A percentile compares a stretch with the other conserved stretches of the same genome.
Conservation (phyloP, 2,113 vertebrate genomes). For the Peromyscus maniculatus region DNA sequence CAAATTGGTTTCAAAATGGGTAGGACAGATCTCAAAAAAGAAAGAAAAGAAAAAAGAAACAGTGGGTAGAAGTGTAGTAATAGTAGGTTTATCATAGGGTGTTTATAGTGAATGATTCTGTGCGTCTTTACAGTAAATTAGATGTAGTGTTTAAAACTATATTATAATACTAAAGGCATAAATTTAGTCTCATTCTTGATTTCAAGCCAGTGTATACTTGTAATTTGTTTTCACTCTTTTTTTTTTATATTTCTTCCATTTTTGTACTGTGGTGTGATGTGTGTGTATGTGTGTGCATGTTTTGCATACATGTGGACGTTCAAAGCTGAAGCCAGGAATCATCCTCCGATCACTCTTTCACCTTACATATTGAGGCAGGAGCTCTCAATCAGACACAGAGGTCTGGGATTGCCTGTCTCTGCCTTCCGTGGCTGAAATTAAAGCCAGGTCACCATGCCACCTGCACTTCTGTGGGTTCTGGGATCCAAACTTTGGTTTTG, state of each 20-base stretch:
- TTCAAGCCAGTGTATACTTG: slow-evolving; percentile 2
- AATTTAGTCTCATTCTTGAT: background rate
- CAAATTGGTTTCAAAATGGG: background rate
- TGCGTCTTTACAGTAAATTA: background rate
- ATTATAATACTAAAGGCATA: slow-evolving; percentile 27
- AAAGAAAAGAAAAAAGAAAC: background rate
- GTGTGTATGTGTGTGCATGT: background rate
- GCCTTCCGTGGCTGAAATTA: background rate
- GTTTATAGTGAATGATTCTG: background rate
- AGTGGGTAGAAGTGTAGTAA: background rate
- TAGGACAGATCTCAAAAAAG: background rate
- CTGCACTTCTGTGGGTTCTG: background rate
- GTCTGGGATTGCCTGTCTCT: background rate
- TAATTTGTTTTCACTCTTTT: background rate
- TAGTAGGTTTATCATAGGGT: background rate
- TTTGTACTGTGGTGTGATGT: background rate
- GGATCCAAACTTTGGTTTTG: background rate
- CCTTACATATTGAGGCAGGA: background rate
- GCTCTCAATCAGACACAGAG: background rate
- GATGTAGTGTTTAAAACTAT: background rate
- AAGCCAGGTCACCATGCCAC: background rate
- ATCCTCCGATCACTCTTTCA: background rate
- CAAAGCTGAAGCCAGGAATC: background rate
- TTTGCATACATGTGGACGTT: background rate
- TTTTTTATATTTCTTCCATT: background rate